Evolutionary conservation across 2,888 invertebrate genomes (phyloP), one percentile per base, ranked within the genome.

Genomic region (Agrochola lota): DNA sequence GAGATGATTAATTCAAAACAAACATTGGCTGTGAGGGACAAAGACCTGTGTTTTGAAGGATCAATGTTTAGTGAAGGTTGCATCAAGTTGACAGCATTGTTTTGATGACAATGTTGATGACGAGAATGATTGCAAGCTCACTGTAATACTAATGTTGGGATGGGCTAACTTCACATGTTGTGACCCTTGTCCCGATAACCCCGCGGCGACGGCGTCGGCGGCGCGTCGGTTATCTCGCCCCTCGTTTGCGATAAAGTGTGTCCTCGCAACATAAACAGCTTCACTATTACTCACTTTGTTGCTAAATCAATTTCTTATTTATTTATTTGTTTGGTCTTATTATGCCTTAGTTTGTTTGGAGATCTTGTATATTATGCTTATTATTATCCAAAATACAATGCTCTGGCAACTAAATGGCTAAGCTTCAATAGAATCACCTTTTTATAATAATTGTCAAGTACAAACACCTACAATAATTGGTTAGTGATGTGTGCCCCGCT

Each of bases 111-210:
- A 60, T 66, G 59, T 74, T 30, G 26, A 17, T 17, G 17, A 30
- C 30, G 8, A 26, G 23, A 66, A 66, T 59, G 49, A 52, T 23
- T 64, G 26, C 15, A 20, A 46, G 30, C 43, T n/a, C 30, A 20
- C 4, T 59, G 26, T 23, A 35, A 43, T 4, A 23, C 35, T 26
- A 20, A 17, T 43, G 26, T 35, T 26, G 46, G 15, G 26, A 11
- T 8, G 49, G 17, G 52, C 15, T 57, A n/a, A 49, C 30, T 70
- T 20, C 1, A 20, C 26, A 49, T 30, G 15, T 57, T 40, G 35
- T 23, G 52, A n/a, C 46, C 23, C 59, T 20, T 11, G 26, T n/a
- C 1, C 23, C n/a, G 81, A 81, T 81, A 81, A 81, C 81, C 82
- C 67, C 23, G 49, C 46, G n/a, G 23, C 20, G 40, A 20, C 17